A percentile compares a stretch with the other conserved stretches of the same genome.
These are phyloP conservation scores for Erpobdella octoculata DNA, from an alignment of 2,888 invertebrate species.

Conservation along the genomic window DNA sequence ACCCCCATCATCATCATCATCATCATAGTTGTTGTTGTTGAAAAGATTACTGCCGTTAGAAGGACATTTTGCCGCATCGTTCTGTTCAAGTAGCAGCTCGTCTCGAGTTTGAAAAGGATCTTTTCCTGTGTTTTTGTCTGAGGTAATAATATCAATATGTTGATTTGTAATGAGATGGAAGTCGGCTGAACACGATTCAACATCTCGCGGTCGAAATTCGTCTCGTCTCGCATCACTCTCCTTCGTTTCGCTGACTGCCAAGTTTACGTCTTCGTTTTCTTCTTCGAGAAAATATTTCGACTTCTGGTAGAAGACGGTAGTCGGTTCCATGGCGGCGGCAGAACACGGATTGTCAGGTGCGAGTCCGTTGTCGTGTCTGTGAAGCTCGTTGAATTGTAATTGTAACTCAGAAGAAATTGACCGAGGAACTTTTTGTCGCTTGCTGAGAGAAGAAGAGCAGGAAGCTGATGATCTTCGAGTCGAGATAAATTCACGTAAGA, in stretches of 20 bases:
- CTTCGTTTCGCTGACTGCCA: not conserved
- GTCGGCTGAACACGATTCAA: no score
- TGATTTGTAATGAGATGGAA: no score
- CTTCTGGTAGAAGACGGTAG: not conserved
- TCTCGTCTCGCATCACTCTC: no score
- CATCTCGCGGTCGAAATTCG: no score
- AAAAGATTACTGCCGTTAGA: no score
- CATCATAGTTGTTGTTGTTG: not conserved
- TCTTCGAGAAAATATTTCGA: not conserved
- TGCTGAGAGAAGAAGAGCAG: not conserved
- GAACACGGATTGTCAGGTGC: not conserved
- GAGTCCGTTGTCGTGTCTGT: not conserved
- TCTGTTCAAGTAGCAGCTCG: no score
- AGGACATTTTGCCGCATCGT: not conserved
- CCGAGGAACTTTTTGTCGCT: not conserved
- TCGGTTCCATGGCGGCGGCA: not conserved
- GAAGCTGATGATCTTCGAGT: not conserved
- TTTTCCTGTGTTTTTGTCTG: no score
- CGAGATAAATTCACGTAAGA: conserved; percentile 30
- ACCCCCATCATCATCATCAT: not conserved
- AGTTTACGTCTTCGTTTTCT: not conserved
- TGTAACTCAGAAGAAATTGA: not conserved
- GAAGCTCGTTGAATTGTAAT: not conserved
- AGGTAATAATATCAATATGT: no score
- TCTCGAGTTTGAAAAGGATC: no score